Conservation (phyloP, 2,797 vertebrate species). For the Betta splendens region DNA sequence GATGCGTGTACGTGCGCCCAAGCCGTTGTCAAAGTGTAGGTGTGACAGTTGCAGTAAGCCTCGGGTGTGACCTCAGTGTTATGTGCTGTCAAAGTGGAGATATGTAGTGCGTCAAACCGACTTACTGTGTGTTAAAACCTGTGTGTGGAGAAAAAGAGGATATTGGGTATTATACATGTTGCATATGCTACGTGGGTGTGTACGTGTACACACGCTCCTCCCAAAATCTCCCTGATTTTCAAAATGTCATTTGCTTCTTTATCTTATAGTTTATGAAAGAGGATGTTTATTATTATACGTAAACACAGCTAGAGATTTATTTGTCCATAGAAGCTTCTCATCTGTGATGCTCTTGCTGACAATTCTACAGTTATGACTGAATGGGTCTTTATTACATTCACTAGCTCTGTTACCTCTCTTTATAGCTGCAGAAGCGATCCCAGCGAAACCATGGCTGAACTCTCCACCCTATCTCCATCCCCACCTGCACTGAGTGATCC, state of each 20-base stretch:
- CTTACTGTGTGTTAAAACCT: not conserved
- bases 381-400: not conserved
- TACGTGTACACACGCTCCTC: not conserved
- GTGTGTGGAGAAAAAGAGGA: constrained; percentile 8
- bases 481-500: constrained; percentile 72
- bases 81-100: not conserved
- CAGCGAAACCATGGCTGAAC: constrained; percentile 80
- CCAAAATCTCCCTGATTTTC: constrained; percentile 4
- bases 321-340: not conserved
- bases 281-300: not conserved
- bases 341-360: not conserved
- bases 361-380: not conserved
- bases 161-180: not conserved
- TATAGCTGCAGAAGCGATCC: constrained; percentile 52
- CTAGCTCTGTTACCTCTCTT: constrained; percentile 14
- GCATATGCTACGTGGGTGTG: not conserved
- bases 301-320: not conserved
- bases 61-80: no score
- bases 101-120: not conserved
- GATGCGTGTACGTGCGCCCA: no score
- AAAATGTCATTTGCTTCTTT: not conserved
- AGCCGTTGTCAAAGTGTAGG: no score
- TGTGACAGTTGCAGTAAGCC: no score
- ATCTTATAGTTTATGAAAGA: constrained; percentile 18
- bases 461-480: constrained; percentile 76